Conservation (phyloP, 2,888 invertebrate species). For the Leptura quadrifasciata region DNA sequence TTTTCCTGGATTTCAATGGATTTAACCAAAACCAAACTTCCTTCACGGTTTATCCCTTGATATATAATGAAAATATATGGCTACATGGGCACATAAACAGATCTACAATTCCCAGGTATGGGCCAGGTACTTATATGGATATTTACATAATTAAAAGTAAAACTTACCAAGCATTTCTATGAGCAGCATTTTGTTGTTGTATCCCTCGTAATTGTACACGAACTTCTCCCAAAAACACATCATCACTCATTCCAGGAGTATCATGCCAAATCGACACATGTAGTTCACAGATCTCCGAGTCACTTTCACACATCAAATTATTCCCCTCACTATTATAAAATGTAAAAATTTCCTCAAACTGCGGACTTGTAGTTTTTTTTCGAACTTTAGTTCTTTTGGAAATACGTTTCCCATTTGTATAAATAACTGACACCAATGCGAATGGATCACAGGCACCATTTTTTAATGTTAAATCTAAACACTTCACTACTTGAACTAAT, state of each 20-base stretch:
- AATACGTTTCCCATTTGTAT: slow-evolving; percentile 87
- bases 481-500: slow-evolving; percentile 85
- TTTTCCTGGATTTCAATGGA: too few species aligned
- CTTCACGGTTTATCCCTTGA: too few species aligned
- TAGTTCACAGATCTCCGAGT: slow-evolving; percentile 86
- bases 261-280: slow-evolving; percentile 92
- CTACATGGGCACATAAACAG: too few species aligned
- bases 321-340: slow-evolving; percentile 78
- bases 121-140: too few species aligned
- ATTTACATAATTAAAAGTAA: slow-evolving; percentile 3
- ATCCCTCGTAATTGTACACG: slow-evolving; percentile 85
- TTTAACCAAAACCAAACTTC: too few species aligned
- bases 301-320: slow-evolving; percentile 72
- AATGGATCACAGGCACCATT: slow-evolving; percentile 95
- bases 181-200: slow-evolving; percentile 78
- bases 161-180: slow-evolving; percentile 85
- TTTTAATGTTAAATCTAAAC: slow-evolving; percentile 90
- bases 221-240: slow-evolving; percentile 92
- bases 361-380: slow-evolving; percentile 93
- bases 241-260: slow-evolving; percentile 84
- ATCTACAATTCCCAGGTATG: too few species aligned
- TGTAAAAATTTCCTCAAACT: slow-evolving; percentile 91
- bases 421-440: slow-evolving; percentile 84
- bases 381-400: slow-evolving; percentile 88
- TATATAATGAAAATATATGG: too few species aligned